phyloP scores from a whole-genome alignment of 2,888 invertebrate genomes.

The Pteria penguin region DNA sequence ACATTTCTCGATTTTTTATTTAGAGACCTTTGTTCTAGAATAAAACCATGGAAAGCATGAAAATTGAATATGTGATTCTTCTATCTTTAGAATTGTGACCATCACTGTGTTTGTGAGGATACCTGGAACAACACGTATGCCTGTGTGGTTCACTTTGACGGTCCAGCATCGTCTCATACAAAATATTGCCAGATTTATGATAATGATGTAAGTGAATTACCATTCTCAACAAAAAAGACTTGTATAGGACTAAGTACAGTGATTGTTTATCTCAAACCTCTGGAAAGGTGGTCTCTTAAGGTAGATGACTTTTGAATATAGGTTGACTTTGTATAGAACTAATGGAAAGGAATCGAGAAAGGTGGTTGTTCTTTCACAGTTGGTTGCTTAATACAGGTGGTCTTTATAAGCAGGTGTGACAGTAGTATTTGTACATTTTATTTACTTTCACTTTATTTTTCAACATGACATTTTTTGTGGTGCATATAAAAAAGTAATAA shows the following conservation, averaged over 20 bases:
- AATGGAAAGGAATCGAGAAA: too few relatives aligned
- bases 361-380: too few relatives aligned
- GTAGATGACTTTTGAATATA: too few relatives aligned
- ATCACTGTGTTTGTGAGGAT: constrained; percentile 91
- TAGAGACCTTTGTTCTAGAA: neutral
- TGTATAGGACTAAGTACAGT: too few relatives aligned
- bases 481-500: too few relatives aligned
- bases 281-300: too few relatives aligned
- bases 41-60: too few relatives aligned
- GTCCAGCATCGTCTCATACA: constrained; percentile 80
- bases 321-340: too few relatives aligned
- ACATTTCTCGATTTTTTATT: neutral
- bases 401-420: too few relatives aligned
- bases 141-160: constrained; percentile 86
- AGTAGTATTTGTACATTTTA: neutral
- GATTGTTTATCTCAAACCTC: too few relatives aligned
- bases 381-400: too few relatives aligned
- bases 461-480: neutral
- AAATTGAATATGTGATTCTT: constrained; percentile 11
- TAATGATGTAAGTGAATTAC: constrained; percentile 83
- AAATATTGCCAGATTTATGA: neutral
- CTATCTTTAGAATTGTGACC: constrained; percentile 57
- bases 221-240: too few relatives aligned
- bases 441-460: neutral
- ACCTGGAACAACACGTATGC: constrained; percentile 90